These are phyloP conservation scores for Potorous gilbertii DNA, from an alignment of 2,797 vertebrate species.

Conservation along the genomic window DNA sequence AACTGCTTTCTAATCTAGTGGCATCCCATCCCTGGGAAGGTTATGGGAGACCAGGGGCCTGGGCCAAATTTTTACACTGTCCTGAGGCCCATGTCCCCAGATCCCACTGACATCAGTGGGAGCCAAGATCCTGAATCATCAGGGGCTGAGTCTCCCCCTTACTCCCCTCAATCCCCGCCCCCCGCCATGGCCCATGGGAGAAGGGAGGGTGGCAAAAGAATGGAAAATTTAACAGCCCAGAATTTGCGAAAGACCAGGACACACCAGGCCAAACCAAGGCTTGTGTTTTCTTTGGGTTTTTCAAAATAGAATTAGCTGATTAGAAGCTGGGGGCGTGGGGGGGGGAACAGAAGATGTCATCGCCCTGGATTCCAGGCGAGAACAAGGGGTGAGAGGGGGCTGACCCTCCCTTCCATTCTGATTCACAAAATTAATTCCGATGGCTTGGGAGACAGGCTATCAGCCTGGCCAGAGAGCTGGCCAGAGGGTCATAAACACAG, in stretches of 20 bases:
- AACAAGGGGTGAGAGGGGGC: not conserved
- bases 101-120: conserved; percentile 75
- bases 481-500: conserved; percentile 69
- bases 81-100: conserved; percentile 43
- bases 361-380: conserved; percentile 61
- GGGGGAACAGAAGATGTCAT: conserved; percentile 65
- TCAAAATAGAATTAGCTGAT: conserved; percentile 64
- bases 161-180: conserved; percentile 10
- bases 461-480: conserved; percentile 57
- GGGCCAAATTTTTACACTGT: conserved; percentile 63
- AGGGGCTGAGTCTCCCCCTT: conserved; percentile 40
- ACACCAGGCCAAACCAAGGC: conserved; percentile 55
- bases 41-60: conserved; percentile 55
- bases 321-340: conserved; percentile 40
- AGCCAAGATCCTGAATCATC: conserved; percentile 77
- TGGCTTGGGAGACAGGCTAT: conserved; percentile 60
- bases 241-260: conserved; percentile 29
- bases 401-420: conserved; percentile 51
- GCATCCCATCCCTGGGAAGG: conserved; percentile 54
- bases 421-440: conserved; percentile 81
- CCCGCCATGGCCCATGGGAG: not conserved
- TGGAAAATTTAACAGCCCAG: conserved; percentile 60
- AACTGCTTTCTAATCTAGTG: not conserved
- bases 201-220: conserved; percentile 66
- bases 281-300: conserved; percentile 55